Evolutionary conservation across 2,888 invertebrate species (phyloP), one percentile per base, ranked within the genome.

Genomic region (Toxonevra muliebris): DNA sequence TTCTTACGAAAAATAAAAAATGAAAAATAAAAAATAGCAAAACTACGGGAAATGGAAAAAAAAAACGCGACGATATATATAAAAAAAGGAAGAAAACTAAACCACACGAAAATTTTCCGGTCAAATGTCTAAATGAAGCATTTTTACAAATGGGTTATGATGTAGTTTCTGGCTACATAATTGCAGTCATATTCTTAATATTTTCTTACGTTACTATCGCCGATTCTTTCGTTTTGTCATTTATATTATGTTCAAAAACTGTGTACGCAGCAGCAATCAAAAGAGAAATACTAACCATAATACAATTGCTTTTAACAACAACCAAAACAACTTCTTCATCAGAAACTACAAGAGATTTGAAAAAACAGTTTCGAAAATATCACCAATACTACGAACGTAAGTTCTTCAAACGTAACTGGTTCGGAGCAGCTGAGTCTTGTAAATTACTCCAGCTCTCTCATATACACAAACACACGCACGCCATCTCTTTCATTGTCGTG

Each of bases 71-170:
- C 59, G 55, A 45, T n/a, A 13, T 58, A 53, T 5, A 52, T 40
- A 12, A 20, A 41, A 20, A 50, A 10, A 13, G 41, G 52, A 61
- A 42, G 12, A 19, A 20, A 7, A 53, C 7, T 41, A 30, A 52
- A 53, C 10, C n/a, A 45, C 1, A 13, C 40, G 15, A 17, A 8
- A 53, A n/a, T 58, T 12, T 75, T 75, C 76, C 78, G 77, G 79
- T 76, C 77, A 77, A 77, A 80, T 80, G 80, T 79, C 77, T 79
- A 78, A 79, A 79, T 80, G 76, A 78, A 74, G 73, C 61, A 64
- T 30, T 30, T 30, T 30, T 77, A 79, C 80, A 81, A 80, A 80
- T 81, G 80, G 81, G 80, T 81, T 80, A 80, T 79, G 79, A 80
- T 80, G 80, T 80, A 77, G 80, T 75, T 76, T 30, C 30, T 30